Evolutionary conservation across 2,888 invertebrate genomes (phyloP), one percentile per base, ranked within the genome.

Genomic region (Podabrus alpinus): DNA sequence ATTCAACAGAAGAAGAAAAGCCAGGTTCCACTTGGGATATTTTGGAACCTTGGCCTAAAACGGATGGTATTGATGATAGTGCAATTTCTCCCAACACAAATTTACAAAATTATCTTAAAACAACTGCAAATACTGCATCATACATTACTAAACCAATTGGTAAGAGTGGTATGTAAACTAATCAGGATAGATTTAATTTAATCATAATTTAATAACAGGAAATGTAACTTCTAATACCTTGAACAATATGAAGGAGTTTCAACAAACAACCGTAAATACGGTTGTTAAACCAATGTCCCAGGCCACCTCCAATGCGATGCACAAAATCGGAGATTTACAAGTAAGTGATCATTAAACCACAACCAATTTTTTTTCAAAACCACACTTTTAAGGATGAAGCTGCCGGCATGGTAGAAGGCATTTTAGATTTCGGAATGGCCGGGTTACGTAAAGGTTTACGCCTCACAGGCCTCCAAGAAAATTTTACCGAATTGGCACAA

Each of bases 271-370:
- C 5, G 90, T 91, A 61, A 88, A 89, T 83, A 90, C 90, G 76
- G 83, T 84, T 3, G 81, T 84, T 7, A 83, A 82, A 70, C 84
- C 84, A 1, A 79, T 84, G 17, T 83, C 84, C 0, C 83, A 84
- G 66, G 84, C 80, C 1, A 90, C 91, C 85, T 87, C 86, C 75
- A 89, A 89, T 84, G 91, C 92, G 72, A 90, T 91, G 86, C 89
- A 88, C 81, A 91, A 90, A 87, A 91, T 92, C 77, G 92, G 91
- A 71, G 91, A 91, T 85, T 89, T 91, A 75, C 91, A 92, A 90
- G 91, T 91, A 88, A 87, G 73, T 75, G 29, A 15, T 45, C 68
- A 60, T 21, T n/a, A 16, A 45, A 45, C 13, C 10, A 25, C 10
- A 16, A n/a, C 1, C 19, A 17, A 19, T 13, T 9, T 69, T 68